phyloP scores from a whole-genome alignment of 2,888 invertebrate genomes.

The Papilio elwesi region DNA sequence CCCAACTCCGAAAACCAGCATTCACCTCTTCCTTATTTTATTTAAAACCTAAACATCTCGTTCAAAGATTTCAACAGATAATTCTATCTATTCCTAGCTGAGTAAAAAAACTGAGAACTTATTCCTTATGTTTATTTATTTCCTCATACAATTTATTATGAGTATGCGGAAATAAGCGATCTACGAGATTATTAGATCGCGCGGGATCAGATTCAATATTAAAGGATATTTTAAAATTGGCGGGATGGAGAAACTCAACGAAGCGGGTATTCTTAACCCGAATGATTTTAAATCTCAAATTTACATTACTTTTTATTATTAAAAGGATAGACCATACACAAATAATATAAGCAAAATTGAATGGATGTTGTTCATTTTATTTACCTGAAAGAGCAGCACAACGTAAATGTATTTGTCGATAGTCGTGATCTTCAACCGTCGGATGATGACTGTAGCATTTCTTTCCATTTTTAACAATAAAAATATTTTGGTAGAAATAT shows the following conservation, averaged over 20 bases:
- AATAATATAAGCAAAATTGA: too few species aligned
- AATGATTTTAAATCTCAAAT: background rate
- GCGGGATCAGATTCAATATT: slow-evolving; percentile 24
- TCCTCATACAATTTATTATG: background rate
- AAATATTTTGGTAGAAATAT: background rate
- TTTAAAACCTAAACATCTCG: too few species aligned
- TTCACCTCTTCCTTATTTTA: too few species aligned
- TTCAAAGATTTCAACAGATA: too few species aligned
- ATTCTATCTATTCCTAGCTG: too few species aligned
- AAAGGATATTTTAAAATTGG: slow-evolving; percentile 24
- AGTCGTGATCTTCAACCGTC: too few species aligned
- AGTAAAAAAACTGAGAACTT: too few species aligned
- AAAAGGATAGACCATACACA: too few species aligned
- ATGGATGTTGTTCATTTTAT: too few species aligned
- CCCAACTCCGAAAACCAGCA: too few species aligned
- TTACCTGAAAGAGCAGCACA: too few species aligned
- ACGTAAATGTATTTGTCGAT: background rate
- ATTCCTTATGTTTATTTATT: slow-evolving; percentile 2
- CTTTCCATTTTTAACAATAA: background rate
- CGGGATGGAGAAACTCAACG: slow-evolving; percentile 20
- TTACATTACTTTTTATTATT: background rate
- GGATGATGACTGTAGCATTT: background rate
- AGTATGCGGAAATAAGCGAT: slow-evolving; percentile 20
- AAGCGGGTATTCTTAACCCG: background rate
- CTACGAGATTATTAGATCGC: slow-evolving; percentile 12